Percentiles rank a stretch among this genome's conserved stretches.
phyloP scores from a whole-genome alignment of 2,888 invertebrate genomes.

The Dione vanillae region DNA sequence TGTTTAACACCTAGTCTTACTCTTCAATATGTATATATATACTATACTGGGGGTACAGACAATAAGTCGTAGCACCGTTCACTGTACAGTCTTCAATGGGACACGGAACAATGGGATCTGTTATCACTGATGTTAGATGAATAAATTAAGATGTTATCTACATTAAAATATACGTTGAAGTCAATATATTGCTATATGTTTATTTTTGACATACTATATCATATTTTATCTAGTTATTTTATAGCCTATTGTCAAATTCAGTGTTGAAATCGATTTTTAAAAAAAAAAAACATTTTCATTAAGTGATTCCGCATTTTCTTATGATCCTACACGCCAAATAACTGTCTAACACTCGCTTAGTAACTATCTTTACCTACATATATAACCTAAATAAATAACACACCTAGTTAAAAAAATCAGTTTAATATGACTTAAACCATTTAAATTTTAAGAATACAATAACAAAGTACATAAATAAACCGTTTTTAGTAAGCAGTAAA shows the following conservation, averaged over 20 bases:
- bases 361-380: too few relatives aligned
- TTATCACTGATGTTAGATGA: conserved; percentile 12
- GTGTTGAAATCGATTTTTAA: too few relatives aligned
- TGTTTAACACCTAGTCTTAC: too few relatives aligned
- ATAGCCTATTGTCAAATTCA: too few relatives aligned
- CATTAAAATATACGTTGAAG: conserved; percentile 1
- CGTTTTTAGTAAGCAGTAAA: conserved; percentile 27
- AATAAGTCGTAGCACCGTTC: not conserved
- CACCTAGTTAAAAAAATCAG: too few relatives aligned
- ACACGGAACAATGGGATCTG: conserved; percentile 14
- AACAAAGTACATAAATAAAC: conserved; percentile 14
- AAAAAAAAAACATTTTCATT: too few relatives aligned
- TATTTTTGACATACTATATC: not conserved
- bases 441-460: not conserved
- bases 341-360: too few relatives aligned
- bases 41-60: not conserved
- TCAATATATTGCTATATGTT: not conserved
- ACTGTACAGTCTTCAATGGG: conserved; percentile 7
- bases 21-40: not conserved
- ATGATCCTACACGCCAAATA: too few relatives aligned
- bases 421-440: not conserved
- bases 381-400: too few relatives aligned
- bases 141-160: conserved; percentile 25
- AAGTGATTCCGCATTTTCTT: too few relatives aligned
- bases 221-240: not conserved